phyloP scores from a whole-genome alignment of 2,113 vertebrate genomes.

The Phalacrocorax brasilianus region DNA sequence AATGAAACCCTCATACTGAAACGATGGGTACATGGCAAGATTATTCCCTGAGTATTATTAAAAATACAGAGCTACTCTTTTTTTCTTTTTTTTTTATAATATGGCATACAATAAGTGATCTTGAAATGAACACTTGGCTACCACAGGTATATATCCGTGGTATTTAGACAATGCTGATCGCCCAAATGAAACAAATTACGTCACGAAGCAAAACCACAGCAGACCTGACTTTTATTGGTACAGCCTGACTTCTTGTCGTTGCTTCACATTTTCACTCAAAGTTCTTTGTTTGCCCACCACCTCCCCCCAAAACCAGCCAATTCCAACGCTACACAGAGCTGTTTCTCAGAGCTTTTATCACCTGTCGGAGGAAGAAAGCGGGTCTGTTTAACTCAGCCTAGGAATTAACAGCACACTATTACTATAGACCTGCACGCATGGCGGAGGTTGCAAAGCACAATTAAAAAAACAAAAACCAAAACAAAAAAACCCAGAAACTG shows the following conservation, averaged over 20 bases:
- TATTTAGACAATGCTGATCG: neutral
- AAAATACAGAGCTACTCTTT: neutral
- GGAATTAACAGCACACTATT: neutral
- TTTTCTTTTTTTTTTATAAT: neutral
- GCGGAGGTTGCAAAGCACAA: neutral
- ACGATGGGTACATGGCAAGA: neutral
- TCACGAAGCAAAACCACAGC: neutral
- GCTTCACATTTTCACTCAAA: neutral
- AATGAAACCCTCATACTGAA: neutral
- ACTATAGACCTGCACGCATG: neutral
- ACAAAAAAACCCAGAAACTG: neutral
- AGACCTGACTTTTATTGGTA: neutral
- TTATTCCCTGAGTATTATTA: neutral
- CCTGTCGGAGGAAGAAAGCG: neutral
- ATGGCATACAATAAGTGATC: neutral
- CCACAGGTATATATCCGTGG: neutral
- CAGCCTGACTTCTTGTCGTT: neutral
- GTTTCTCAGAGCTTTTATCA: neutral
- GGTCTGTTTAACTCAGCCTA: neutral
- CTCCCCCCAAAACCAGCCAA: fast-evolving
- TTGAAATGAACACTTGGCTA: neutral
- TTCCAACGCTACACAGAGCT: neutral
- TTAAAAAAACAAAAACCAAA: neutral
- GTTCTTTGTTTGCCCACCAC: neutral
- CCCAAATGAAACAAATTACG: neutral